These are phyloP conservation scores for Belgica antarctica DNA, from an alignment of 2,888 invertebrate species.

Conservation along the genomic window DNA sequence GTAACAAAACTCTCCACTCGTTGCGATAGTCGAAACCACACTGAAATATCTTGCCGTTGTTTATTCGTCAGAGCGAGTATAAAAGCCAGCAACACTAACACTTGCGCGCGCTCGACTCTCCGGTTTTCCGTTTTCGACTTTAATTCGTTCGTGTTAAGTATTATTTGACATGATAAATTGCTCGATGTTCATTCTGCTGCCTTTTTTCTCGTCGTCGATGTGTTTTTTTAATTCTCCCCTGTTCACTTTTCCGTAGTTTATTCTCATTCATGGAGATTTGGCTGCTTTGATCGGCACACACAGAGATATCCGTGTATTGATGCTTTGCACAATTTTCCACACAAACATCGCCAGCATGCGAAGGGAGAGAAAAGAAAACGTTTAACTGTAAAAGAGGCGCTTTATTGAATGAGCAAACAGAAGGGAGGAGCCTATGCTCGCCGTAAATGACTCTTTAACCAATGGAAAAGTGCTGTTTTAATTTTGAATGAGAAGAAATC, in stretches of 20 bases:
- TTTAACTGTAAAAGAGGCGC: conserved; percentile 44
- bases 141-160: conserved; percentile 39
- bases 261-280: background rate
- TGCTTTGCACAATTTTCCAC: background rate
- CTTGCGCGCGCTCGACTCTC: background rate
- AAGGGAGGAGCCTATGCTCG: conserved; percentile 43
- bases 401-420: conserved; percentile 44
- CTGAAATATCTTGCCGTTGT: background rate
- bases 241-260: background rate
- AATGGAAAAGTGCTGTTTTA: conserved; percentile 36
- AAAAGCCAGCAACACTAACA: conserved; percentile 5
- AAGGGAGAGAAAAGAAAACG: conserved; percentile 33
- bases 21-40: conserved; percentile 10
- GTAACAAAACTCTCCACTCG: background rate
- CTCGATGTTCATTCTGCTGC: conserved; percentile 24
- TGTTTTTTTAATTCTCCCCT: conserved; percentile 12
- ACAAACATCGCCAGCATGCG: background rate
- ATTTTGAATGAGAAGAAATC: conserved; percentile 40
- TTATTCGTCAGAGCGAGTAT: conserved; percentile 4
- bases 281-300: no score
- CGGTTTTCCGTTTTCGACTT: conserved; percentile 21
- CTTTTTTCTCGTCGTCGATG: background rate
- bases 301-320: background rate
- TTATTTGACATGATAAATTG: conserved; percentile 44
- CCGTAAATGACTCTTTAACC: conserved; percentile 44